Evolutionary conservation across 1,140 invertebrate species (phyloP), one percentile per base, ranked within the genome.

Genomic region (Bacillus rossius): DNA sequence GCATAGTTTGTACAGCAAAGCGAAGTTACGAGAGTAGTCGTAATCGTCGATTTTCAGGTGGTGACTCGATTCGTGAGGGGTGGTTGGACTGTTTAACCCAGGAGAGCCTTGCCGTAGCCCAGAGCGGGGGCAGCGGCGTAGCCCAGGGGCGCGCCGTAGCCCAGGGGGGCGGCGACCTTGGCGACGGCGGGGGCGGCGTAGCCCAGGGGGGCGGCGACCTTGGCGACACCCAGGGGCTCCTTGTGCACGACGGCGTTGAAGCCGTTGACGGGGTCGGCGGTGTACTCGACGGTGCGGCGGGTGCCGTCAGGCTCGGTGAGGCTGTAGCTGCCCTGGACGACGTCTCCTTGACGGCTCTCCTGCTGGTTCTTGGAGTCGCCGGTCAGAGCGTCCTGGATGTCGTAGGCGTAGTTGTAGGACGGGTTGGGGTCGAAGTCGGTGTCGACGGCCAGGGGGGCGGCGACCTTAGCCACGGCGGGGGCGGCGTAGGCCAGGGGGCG

Each of bases 231-330:
- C 16, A 56, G 40, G 25, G 78, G 72, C 65, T 79, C 77, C 64
- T 80, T 79, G 65, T 79, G 78, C 10, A 81, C 79, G 25, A 81
- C 74, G 23, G 79, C 79, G 66, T 81, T 81, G 72, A 81, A 80
- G 64, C 77, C 79, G 64, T 79, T 80, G 59, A 80, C 69, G 23
- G 65, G 60, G 51, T 69, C 67, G 47, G 80, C 80, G 56, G 74
- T 74, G 71, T 83, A 83, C 57, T 76, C 77, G 50, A 81, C 81
- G 57, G 72, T 78, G 59, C 80, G 75, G 22, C 73, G 71, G 48
- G 76, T 78, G 60, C 81, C 81, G 61, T 82, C 81, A 43, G 81
- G 73, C 56, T 81, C 80, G 55, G 81, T 69, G 43, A 81, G 67
- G 10, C 76, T 79, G 73, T 81, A 81, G 58, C 75, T 76, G 2